Percentiles rank a stretch among this genome's conserved stretches.
phyloP scores from a whole-genome alignment of 1,140 invertebrate genomes.

The Drosophila persimilis region DNA sequence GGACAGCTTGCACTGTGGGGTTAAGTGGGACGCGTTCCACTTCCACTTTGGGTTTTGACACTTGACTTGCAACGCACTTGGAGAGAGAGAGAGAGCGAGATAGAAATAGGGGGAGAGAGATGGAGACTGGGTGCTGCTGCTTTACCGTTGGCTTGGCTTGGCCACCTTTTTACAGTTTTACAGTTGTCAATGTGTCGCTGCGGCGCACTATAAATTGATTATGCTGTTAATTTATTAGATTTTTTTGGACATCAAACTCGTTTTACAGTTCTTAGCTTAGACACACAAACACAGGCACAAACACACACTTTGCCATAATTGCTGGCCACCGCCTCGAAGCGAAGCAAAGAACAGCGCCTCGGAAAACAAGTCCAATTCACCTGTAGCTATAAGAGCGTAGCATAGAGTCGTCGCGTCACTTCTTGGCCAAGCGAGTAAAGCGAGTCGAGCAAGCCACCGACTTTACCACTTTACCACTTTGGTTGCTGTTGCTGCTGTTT shows the following conservation, averaged over 20 bases:
- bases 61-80: constrained; percentile 49
- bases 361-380: constrained; percentile 69
- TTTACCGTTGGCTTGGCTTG: constrained; percentile 51
- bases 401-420: constrained; percentile 43
- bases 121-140: constrained; percentile 3
- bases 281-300: constrained; percentile 7
- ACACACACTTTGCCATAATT: constrained; percentile 19
- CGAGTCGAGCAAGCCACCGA: constrained; percentile 4
- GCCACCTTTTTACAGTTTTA: constrained; percentile 26
- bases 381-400: constrained; percentile 47
- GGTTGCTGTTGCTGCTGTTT: constrained; percentile 61
- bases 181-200: constrained; percentile 10
- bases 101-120: background rate
- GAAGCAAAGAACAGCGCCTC: constrained; percentile 3
- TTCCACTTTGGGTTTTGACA: constrained; percentile 48
- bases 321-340: constrained; percentile 32
- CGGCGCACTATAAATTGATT: constrained; percentile 66
- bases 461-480: constrained; percentile 61
- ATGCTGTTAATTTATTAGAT: constrained; percentile 75
- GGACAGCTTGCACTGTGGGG: constrained; percentile 56
- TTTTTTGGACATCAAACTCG: constrained; percentile 57
- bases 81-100: background rate
- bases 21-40: constrained; percentile 77
- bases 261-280: constrained; percentile 45
- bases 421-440: constrained; percentile 33